Base-by-base conservation (phyloP, 2,888 invertebrate species). In the Rhodophaea formosa region DNA sequence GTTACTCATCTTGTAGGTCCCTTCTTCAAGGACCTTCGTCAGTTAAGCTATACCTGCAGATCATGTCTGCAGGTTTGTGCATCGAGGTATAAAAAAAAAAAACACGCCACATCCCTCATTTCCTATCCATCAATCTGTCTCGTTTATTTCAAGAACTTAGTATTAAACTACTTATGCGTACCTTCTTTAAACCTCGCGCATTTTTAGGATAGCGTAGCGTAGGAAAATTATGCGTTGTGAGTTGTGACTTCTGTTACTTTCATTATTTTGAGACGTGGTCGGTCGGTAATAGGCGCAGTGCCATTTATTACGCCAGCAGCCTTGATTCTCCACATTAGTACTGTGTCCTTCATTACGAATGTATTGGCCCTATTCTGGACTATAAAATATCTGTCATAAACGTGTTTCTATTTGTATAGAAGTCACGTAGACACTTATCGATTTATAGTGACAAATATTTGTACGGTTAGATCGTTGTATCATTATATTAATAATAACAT, bases 391-490 rank as follows among this genome's bases (percentile, higher is more conserved):
- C 29, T 47, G 47, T 29, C 39, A 39, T 39, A 39, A 39, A 47
- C 14, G n/a, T 29, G 46, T 47, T 14, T 30, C 47, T 29, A 29
- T 47, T 30, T 12, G 23, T 47, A 8, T 14, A 29, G 47, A 47
- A 47, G 47, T 47, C 47, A 47, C 47, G 47, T 47, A 15, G 14
- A 23, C 10, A 39, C 12, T 47, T 47, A 47, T 14, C 8, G 29
- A n/a, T 16, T 47, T 39, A 39, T 39, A n/a, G 39, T 35, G 3
- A n/a, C 39, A 39, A 39, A 35, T 35, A 35, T 35, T 39, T 39
- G n/a, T 39, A 23, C 12, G 39, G 10, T 10, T 39, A 39, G 12
- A 35, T 39, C n/a, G n/a, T 39, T 12, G n/a, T 23, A 23, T 23
- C 23, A 23, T 23, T 23, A 23, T 23, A 5, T 23, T 23, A 23